A percentile compares a stretch with the other conserved stretches of the same genome.
Evolutionary conservation across 2,888 invertebrate genomes (phyloP).

Genomic region (Lampropteryx suffumata): DNA sequence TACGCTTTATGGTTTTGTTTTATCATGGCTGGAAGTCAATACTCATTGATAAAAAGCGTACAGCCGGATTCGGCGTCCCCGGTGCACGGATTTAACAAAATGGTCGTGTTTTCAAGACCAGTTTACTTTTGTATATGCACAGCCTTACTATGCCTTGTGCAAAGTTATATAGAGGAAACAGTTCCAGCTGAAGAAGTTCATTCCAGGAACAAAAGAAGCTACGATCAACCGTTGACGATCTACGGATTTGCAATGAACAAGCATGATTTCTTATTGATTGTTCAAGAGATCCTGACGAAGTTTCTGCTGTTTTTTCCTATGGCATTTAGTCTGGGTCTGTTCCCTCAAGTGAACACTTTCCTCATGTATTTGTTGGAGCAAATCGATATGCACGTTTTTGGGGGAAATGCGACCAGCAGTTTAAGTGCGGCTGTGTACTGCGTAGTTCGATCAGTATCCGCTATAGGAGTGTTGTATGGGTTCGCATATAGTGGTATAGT

Average conservation of each 20-base stretch:
- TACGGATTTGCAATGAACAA: conserved; percentile 76
- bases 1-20: conserved; percentile 97
- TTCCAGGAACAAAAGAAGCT: conserved; percentile 55
- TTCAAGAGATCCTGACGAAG: conserved; percentile 89
- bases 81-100: conserved; percentile 97
- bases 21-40: conserved; percentile 99
- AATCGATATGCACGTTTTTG: conserved; percentile 94
- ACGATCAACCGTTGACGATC: conserved; percentile 64
- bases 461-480: conserved; percentile 91
- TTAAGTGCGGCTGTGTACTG: conserved; percentile 92
- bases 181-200: conserved; percentile 45
- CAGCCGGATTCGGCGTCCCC: conserved; percentile 99
- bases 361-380: conserved; percentile 98
- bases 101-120: conserved; percentile 96
- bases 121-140: conserved; percentile 95
- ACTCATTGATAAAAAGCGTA: conserved; percentile 97
- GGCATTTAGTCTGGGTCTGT: conserved; percentile 96
- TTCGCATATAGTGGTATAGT: conserved; percentile 94
- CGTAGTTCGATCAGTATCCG: conserved; percentile 90
- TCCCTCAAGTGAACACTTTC: conserved; percentile 99
- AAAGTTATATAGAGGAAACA: conserved; percentile 63
- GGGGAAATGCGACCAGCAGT: conserved; percentile 94
- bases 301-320: conserved; percentile 96
- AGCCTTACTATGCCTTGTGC: conserved; percentile 74
- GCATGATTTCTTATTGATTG: conserved; percentile 84